phyloP scores from a whole-genome alignment of 2,797 vertebrate genomes.

The Orientallactaga sibirica region DNA sequence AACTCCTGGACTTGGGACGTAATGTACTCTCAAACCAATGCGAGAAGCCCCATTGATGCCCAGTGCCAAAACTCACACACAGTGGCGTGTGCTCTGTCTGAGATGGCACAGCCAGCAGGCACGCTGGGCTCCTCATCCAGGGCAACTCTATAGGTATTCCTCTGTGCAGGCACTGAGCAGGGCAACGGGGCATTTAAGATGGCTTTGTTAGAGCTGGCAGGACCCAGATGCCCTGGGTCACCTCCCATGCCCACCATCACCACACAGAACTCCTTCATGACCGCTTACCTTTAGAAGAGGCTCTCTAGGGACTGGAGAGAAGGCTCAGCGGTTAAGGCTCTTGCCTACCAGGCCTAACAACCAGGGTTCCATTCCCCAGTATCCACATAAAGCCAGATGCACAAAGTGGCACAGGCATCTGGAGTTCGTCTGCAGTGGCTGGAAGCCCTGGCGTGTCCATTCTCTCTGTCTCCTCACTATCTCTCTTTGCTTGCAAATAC shows the following conservation, averaged over 20 bases:
- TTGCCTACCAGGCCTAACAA: too few relatives aligned
- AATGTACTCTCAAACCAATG: not conserved
- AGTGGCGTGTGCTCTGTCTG: not conserved
- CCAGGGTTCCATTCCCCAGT: too few relatives aligned
- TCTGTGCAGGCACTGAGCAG: not conserved
- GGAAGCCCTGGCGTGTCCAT: too few relatives aligned
- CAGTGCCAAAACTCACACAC: not conserved
- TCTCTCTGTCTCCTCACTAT: too few relatives aligned
- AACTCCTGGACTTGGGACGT: not conserved
- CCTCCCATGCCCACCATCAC: not conserved
- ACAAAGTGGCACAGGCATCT: too few relatives aligned
- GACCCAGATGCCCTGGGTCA: not conserved
- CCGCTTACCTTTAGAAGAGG: not conserved
- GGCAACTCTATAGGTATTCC: too few relatives aligned
- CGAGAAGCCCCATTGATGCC: not conserved
- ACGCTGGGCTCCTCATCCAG: not conserved
- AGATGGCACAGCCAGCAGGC: not conserved
- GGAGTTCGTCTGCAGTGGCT: too few relatives aligned
- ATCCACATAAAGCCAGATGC: too few relatives aligned
- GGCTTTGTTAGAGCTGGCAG: not conserved
- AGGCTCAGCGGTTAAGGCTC: too few relatives aligned
- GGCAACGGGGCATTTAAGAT: too few relatives aligned
- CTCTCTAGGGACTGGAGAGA: not conserved
- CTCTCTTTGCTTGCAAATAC: too few relatives aligned
- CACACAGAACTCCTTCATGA: not conserved